phyloP scores from a whole-genome alignment of 2,797 vertebrate genomes.

The Tauraco hartlaubi region DNA sequence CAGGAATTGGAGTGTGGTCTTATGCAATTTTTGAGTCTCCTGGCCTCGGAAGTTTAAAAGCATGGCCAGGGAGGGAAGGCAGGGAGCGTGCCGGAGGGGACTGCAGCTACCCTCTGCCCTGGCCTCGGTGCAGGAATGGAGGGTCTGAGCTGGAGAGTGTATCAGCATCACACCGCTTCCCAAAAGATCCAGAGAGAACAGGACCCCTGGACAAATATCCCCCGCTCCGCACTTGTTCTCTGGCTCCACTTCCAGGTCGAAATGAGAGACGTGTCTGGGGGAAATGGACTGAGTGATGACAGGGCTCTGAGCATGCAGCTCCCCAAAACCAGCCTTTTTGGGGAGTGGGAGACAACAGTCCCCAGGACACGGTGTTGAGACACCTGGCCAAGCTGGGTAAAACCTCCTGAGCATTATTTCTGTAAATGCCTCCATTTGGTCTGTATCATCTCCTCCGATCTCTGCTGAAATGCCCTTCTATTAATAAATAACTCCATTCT shows the following conservation, averaged over 20 bases:
- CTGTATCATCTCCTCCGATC: slow-evolving; percentile 59
- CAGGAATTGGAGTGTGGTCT: neutral
- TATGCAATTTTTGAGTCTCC: neutral
- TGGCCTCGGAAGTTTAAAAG: neutral
- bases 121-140: neutral
- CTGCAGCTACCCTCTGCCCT: neutral
- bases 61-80: neutral
- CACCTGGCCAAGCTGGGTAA: slow-evolving; percentile 10
- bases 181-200: neutral
- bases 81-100: accelerated
- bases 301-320: neutral
- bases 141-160: neutral
- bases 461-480: slow-evolving; percentile 75
- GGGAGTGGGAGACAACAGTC: neutral
- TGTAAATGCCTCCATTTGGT: slow-evolving; percentile 69
- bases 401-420: slow-evolving; percentile 53
- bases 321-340: neutral
- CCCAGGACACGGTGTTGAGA: neutral
- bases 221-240: accelerated
- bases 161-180: neutral
- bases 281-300: neutral
- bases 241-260: neutral
- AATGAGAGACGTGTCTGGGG: neutral
- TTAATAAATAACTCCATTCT: slow-evolving; percentile 78
- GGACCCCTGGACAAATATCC: neutral